Percentiles rank a stretch among this genome's conserved stretches.
Evolutionary conservation across 2,888 invertebrate species (phyloP).

Genomic region (Phalera bucephala): DNA sequence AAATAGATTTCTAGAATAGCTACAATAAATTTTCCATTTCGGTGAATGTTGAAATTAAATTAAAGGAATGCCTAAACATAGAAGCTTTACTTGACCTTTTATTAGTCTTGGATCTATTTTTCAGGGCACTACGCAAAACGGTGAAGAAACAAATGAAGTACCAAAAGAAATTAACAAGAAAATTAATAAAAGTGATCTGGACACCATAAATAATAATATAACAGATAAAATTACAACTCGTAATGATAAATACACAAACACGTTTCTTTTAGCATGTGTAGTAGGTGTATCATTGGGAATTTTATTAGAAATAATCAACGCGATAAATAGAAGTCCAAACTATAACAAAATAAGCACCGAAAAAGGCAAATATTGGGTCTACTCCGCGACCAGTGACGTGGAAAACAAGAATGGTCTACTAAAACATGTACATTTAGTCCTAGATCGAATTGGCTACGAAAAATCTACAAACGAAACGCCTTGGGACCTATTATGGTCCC

Average conservation of each 20-base stretch:
- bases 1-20: too few relatives aligned
- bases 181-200: slow-evolving; percentile 9
- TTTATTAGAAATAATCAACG: slow-evolving; percentile 54
- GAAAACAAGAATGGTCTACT: slow-evolving; percentile 86
- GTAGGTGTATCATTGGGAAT: slow-evolving; percentile 60
- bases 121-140: slow-evolving; percentile 14
- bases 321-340: slow-evolving; percentile 42
- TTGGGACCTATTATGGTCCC: slow-evolving; percentile 97
- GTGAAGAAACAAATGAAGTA: slow-evolving; percentile 9
- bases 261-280: slow-evolving; percentile 61
- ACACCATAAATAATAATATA: neutral
- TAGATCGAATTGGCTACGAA: slow-evolving; percentile 89
- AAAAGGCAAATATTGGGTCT: slow-evolving; percentile 80
- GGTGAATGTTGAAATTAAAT: too few relatives aligned
- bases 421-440: slow-evolving; percentile 90
- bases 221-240: slow-evolving; percentile 25
- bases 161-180: slow-evolving; percentile 10
- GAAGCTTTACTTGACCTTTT: too few relatives aligned
- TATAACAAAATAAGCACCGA: slow-evolving; percentile 15
- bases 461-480: slow-evolving; percentile 79
- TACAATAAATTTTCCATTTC: too few relatives aligned
- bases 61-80: too few relatives aligned
- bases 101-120: too few relatives aligned
- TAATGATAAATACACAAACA: slow-evolving; percentile 35
- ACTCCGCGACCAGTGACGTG: slow-evolving; percentile 77